Base-by-base conservation (phyloP, 2,797 vertebrate genomes). In the Gadopsis bispinosus region DNA sequence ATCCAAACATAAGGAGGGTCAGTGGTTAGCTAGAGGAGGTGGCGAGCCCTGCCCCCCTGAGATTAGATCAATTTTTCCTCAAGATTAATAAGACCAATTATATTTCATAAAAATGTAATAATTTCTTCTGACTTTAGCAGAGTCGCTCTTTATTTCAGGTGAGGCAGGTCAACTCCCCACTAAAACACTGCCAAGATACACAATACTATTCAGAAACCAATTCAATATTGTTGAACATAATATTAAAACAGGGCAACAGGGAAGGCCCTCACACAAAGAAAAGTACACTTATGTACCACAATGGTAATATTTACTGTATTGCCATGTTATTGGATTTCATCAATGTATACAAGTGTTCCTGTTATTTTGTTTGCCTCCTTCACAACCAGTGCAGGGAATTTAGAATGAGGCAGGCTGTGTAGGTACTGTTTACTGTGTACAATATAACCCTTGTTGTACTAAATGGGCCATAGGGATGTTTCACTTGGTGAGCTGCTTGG, bases 401-500 rank as follows among this genome's bases (percentile, higher is more conserved):
- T 37, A 50, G 4, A 69, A 65, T 58, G 45, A 43, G 33, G 39
- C 56, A 12, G 14, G 33, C 20, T 19, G 2, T 43, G n/a, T 13
- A n/a, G 16, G 12, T 33, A 39, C 14, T 48, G 26, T 75, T 60
- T 39, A 58, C 29, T 37, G 12, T 59, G 19, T 58, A 33, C 6
- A 69, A 67, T 66, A 29, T 6, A 47, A 55, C 20, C 60, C 53
- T 55, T 73, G 47, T 51, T 72, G 4, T 68, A 48, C 47, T 79
- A 73, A 78, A 64, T 80, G 50, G 37, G 37, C 62, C 63, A 61
- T 17, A 26, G 47, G 67, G 31, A 80, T 60, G 41, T 74, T 65
- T 86, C 10, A 66, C 19, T 78, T 35, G 20, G 29, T 69, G 51
- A 39, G 22, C 45, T 61, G 20, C 35, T 59, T 77, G 70, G 62